Evolutionary conservation across 2,888 invertebrate genomes (phyloP).

Genomic region (Drosophila nr. perissopoda): DNA sequence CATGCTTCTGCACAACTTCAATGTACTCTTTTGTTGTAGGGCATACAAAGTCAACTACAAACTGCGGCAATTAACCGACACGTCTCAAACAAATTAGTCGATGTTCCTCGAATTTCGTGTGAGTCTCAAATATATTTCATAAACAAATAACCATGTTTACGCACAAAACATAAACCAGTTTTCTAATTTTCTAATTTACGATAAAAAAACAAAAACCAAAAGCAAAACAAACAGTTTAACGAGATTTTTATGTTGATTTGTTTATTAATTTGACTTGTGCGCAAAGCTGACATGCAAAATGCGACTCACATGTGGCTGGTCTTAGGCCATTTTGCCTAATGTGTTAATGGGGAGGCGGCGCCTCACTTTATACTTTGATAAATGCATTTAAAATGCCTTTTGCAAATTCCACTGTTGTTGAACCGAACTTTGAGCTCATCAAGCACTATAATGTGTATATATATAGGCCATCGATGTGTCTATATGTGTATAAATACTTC

Average conservation of each 20-base stretch:
- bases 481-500: constrained; percentile 27
- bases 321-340: constrained; percentile 52
- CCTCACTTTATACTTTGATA: constrained; percentile 37
- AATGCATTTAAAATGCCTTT: constrained; percentile 30
- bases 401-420: constrained; percentile 16
- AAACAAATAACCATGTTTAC: constrained; percentile 1
- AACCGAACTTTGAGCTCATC: constrained; percentile 57
- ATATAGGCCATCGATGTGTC: constrained; percentile 14
- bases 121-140: constrained; percentile 23
- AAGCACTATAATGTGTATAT: constrained; percentile 30
- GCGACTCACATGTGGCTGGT: constrained; percentile 16
- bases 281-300: constrained; percentile 40
- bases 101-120: constrained; percentile 32
- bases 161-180: constrained; percentile 41
- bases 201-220: constrained; percentile 11
- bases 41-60: constrained; percentile 13
- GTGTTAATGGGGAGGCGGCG: constrained; percentile 43
- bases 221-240: constrained; percentile 36
- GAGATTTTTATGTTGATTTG: constrained; percentile 61
- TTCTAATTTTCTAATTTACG: constrained; percentile 40
- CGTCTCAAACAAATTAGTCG: constrained; percentile 51
- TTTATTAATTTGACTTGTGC: constrained; percentile 47
- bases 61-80: constrained; percentile 45
- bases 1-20: background rate
- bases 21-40: background rate